Percentiles rank a stretch among this genome's conserved stretches.
Conservation (phyloP, 2,797 vertebrate genomes). For the Sus cebifrons region DNA sequence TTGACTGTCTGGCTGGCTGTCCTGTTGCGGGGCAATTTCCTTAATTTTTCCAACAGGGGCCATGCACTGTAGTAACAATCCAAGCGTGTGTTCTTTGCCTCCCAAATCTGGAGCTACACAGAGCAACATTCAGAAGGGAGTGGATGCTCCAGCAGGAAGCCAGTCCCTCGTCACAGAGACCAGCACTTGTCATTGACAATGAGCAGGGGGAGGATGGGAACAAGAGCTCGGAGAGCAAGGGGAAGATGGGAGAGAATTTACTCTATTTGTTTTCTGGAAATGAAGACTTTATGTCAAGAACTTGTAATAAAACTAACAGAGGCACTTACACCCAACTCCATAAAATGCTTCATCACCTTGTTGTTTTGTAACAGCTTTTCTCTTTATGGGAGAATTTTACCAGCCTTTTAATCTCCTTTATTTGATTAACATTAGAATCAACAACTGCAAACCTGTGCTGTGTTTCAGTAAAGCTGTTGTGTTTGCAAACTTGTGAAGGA, state of each 20-base stretch:
- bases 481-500: constrained; percentile 63
- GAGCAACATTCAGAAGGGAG: not conserved
- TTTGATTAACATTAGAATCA: constrained; percentile 66
- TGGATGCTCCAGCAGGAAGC: not conserved
- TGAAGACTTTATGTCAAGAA: constrained; percentile 66
- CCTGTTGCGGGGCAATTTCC: not conserved
- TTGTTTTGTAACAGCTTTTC: constrained; percentile 49
- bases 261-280: constrained; percentile 72
- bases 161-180: not conserved
- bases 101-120: not conserved
- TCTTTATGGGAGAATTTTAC: constrained; percentile 56
- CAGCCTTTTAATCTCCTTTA: constrained; percentile 72
- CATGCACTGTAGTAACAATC: not conserved
- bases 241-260: constrained; percentile 37
- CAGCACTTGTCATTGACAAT: not conserved
- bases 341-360: constrained; percentile 63
- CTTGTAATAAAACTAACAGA: constrained; percentile 72
- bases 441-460: not conserved
- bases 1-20: not conserved
- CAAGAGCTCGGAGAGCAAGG: not conserved
- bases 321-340: not conserved
- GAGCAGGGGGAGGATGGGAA: not conserved
- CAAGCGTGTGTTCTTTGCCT: not conserved
- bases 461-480: not conserved
- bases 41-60: not conserved